Base-by-base conservation (phyloP, 2,113 vertebrate species). In the Thomomys bottae region DNA sequence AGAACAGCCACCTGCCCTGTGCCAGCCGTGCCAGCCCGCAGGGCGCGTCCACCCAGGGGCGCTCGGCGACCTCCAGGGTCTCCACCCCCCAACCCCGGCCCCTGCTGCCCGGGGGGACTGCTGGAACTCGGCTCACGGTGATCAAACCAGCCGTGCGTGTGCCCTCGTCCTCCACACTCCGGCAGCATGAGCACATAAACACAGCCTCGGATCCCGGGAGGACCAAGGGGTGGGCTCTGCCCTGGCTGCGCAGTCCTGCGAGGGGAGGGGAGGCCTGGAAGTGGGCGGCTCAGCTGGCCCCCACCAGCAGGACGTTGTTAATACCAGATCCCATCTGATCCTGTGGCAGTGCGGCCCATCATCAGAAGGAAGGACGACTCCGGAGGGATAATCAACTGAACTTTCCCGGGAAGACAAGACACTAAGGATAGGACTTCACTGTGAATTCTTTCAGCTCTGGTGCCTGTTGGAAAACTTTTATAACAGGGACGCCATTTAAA, bases 141-240 rank as follows among this genome's bases (percentile, higher is more conserved):
- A n/a, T n/a, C 5, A 24, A 75, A 9, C 28, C 36, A 38, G 36
- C 15, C 6, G 11, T 61, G 12, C 4, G 21, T 24, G 30, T 4
- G 0, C 11, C 21, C 0, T 1, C 54, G 23, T 45, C 9, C 26
- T 8, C 64, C 15, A 2, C 18, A 6, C 4, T 79, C 5, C 2
- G 21, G n/a, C 28, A 64, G 14, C 30, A 64, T 20, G 2, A 5
- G 10, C 32, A 7, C 18, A 38, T 21, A 59, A 49, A 20, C 8
- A 9, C 38, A 49, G 2, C 34, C 1, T 42, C 5, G 18, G 67
- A 71, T 77, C 23, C 34, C 8, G 6, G 30, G 32, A 68, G n/a
- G 20, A 0, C 18, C 14, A 63, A 68, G n/a, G 17, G 0, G 24
- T 38, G 6, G 12, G 17, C 1, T 32, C 26, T 20, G 26, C 14